These are phyloP conservation scores for Marronus borbonicus DNA, from an alignment of 2,888 invertebrate genomes.

Conservation along the genomic window DNA sequence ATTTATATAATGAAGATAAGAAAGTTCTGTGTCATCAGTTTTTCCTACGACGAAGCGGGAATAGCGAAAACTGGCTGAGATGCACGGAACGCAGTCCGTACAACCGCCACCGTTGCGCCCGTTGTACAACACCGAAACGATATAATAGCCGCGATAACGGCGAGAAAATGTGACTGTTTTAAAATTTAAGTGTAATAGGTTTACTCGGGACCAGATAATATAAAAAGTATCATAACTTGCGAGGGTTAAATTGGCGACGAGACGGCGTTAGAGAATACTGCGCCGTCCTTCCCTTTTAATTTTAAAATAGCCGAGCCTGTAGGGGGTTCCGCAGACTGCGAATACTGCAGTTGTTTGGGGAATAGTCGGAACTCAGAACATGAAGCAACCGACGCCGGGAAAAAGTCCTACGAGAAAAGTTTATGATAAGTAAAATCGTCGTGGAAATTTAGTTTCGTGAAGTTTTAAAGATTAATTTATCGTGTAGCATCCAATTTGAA, in stretches of 20 bases:
- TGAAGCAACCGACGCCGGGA: no score
- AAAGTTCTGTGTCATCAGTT: conserved; percentile 69
- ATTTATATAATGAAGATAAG: conserved; percentile 68
- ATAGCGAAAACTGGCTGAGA: conserved; percentile 1
- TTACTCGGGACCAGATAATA: conserved; percentile 64
- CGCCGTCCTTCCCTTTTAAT: conserved; percentile 19
- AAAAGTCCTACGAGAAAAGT: background rate
- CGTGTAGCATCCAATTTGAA: no score
- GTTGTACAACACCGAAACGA: conserved; percentile 67
- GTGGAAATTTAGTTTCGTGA: conserved; percentile 18
- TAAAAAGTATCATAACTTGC: conserved; percentile 50
- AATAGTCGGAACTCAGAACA: background rate
- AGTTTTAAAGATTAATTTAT: conserved; percentile 1
- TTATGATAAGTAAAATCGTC: conserved; percentile 24
- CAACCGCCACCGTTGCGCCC: conserved; percentile 62
- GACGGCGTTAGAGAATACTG: conserved; percentile 26
- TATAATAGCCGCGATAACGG: conserved; percentile 68
- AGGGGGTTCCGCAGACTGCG: background rate
- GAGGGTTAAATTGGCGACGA: conserved; percentile 33
- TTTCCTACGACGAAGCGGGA: conserved; percentile 53
- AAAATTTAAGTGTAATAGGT: conserved; percentile 71
- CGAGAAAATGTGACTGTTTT: conserved; percentile 70
- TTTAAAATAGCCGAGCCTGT: conserved; percentile 15
- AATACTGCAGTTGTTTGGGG: background rate
- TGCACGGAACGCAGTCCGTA: conserved; percentile 13